These are phyloP conservation scores for Lepidostoma basale DNA, from an alignment of 1,140 invertebrate genomes.

Conservation along the genomic window DNA sequence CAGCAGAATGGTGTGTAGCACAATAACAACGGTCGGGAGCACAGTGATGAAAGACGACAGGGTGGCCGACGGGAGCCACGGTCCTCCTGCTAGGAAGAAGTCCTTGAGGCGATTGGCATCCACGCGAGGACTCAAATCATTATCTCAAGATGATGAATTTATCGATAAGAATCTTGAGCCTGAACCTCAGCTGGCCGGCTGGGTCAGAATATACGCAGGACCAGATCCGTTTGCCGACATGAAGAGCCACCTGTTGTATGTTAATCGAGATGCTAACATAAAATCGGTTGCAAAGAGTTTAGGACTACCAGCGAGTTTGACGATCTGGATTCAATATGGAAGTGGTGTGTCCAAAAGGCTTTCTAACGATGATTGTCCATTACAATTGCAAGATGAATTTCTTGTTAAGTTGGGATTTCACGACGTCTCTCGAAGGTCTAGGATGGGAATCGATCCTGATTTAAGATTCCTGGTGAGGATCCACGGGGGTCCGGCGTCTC, in stretches of 20 bases:
- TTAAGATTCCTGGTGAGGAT: slow-evolving; percentile 66
- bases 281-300: slow-evolving; percentile 67
- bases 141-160: neutral
- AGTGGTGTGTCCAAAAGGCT: slow-evolving; percentile 64
- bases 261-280: slow-evolving; percentile 64
- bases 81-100: slow-evolving; percentile 47
- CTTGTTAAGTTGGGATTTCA: slow-evolving; percentile 65
- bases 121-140: slow-evolving; percentile 60
- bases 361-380: slow-evolving; percentile 62
- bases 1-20: slow-evolving; percentile 39
- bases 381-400: slow-evolving; percentile 68
- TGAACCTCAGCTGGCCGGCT: slow-evolving; percentile 51
- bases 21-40: slow-evolving; percentile 20
- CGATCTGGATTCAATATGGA: slow-evolving; percentile 69
- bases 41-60: slow-evolving; percentile 26
- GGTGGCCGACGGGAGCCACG: slow-evolving; percentile 18
- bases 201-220: slow-evolving; percentile 67
- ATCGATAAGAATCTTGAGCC: neutral
- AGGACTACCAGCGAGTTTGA: slow-evolving; percentile 63
- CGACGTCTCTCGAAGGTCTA: slow-evolving; percentile 62
- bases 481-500: slow-evolving; percentile 64
- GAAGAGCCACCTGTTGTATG: slow-evolving; percentile 63
- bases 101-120: slow-evolving; percentile 61
- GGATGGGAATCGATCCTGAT: slow-evolving; percentile 70
- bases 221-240: slow-evolving; percentile 59